Base-by-base conservation (phyloP, 2,888 invertebrate species). In the Drosophila trichaetosa region DNA sequence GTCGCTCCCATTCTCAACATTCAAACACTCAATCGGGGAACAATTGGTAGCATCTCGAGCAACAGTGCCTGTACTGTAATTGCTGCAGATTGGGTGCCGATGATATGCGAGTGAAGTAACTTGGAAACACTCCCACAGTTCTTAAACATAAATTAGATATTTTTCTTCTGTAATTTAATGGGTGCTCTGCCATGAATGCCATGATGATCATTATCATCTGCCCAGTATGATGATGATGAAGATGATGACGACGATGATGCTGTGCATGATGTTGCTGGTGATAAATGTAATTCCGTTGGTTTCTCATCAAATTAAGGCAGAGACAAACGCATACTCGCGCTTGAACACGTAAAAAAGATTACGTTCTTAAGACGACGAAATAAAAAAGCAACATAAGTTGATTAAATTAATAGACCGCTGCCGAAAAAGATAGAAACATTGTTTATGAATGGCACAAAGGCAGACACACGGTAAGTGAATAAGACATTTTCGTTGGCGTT, bases 81-180 rank as follows among this genome's bases (percentile, higher is more conserved):
- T 76, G 72, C 61, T 34, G 60, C 21, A 86, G 87, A 83, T 82
- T 80, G 71, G 54, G 29, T 62, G 60, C 36, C 69, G 53, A 61
- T 60, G 78, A 83, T 80, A 75, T 78, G 64, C 48, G 67, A 65
- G 24, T 27, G 13, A n/a, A n/a, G 8, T 42, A 46, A 62, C 42
- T 29, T 10, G 33, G 24, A 52, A 65, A 67, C 57, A 76, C 84
- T 84, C 84, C 82, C 89, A 84, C 84, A 87, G 89, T 81, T 83
- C 87, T 84, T 86, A 89, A 71, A 81, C 81, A 78, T 81, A 73
- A 88, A 83, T 86, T 87, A 89, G 69, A 87, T 81, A 84, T 68
- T 65, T 75, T 56, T 59, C 73, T 53, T 31, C 60, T 64, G 72
- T 69, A 69, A 77, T 83, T 87, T 83, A 69, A 80, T 73, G 60